These are phyloP conservation scores for Brachionus angularis DNA, from an alignment of 1,140 invertebrate genomes.

Conservation along the genomic window DNA sequence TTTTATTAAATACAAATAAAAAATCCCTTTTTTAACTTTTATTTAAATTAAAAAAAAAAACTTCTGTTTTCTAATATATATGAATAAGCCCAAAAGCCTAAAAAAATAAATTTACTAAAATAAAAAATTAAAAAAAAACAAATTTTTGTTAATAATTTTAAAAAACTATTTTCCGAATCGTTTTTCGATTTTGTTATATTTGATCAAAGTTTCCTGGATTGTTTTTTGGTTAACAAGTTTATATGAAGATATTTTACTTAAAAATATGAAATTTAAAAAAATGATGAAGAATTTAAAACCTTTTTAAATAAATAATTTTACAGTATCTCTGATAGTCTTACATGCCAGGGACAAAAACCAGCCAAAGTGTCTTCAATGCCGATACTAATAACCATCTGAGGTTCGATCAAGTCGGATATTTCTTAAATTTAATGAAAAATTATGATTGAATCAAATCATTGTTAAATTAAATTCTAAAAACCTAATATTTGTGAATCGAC, in stretches of 20 bases:
- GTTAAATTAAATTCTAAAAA: neutral
- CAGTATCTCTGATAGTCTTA: slow-evolving; percentile 32
- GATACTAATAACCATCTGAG: neutral
- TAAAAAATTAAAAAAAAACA: neutral
- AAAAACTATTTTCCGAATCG: slow-evolving; percentile 37
- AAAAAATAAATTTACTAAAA: neutral
- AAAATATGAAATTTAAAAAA: neutral
- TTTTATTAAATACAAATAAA: too few relatives aligned
- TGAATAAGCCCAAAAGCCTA: too few relatives aligned
- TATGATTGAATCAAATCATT: too few relatives aligned
- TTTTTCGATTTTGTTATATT: slow-evolving; percentile 43
- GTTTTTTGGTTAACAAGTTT: slow-evolving; percentile 4
- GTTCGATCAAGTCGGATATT: slow-evolving; percentile 8
- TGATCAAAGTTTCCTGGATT: neutral
- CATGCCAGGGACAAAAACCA: slow-evolving; percentile 17
- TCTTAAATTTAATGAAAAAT: neutral
- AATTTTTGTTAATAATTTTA: neutral
- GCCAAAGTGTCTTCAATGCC: neutral
- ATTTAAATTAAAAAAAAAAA: neutral
- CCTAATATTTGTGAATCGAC: slow-evolving; percentile 27
- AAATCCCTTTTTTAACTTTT: neutral
- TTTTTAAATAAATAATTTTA: neutral
- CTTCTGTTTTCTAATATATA: too few relatives aligned
- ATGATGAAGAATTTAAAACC: neutral
- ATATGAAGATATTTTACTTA: slow-evolving; percentile 23